Conservation (phyloP, 2,797 vertebrate species). For the Erethizon dorsatum region DNA sequence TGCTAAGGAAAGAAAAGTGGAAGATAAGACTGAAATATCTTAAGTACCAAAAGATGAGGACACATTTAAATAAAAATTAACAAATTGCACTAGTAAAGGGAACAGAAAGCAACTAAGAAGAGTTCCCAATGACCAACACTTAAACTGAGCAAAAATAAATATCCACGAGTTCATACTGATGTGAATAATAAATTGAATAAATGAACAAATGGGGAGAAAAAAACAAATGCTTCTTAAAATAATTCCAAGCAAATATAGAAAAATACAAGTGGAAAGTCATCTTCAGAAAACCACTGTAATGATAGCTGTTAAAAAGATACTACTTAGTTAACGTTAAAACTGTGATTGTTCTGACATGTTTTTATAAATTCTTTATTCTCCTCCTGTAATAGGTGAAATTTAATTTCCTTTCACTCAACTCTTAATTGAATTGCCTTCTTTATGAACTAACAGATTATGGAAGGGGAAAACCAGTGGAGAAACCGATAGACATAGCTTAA, state of each 20-base stretch:
- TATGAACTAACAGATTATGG: neutral
- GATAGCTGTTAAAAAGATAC: neutral
- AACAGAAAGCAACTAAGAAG: neutral
- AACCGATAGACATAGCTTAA: neutral
- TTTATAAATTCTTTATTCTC: neutral
- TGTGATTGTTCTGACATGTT: neutral
- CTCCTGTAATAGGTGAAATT: neutral
- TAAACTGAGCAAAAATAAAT: neutral
- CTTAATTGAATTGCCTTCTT: neutral
- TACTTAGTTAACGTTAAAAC: slow-evolving; percentile 9
- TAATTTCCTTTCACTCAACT: neutral
- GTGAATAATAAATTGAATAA: neutral
- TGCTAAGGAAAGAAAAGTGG: neutral
- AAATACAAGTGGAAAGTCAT: neutral
- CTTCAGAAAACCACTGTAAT: neutral
- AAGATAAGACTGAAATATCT: neutral
- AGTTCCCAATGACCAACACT: neutral
- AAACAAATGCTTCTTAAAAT: neutral
- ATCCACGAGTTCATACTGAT: neutral
- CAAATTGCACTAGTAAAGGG: neutral
- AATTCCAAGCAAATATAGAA: neutral
- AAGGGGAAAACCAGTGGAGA: neutral
- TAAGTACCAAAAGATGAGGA: neutral
- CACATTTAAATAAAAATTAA: neutral
- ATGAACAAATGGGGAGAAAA: neutral